Percentiles rank a stretch among this genome's conserved stretches.
phyloP scores from a whole-genome alignment of 2,797 vertebrate genomes.

The Megalops cyprinoides region DNA sequence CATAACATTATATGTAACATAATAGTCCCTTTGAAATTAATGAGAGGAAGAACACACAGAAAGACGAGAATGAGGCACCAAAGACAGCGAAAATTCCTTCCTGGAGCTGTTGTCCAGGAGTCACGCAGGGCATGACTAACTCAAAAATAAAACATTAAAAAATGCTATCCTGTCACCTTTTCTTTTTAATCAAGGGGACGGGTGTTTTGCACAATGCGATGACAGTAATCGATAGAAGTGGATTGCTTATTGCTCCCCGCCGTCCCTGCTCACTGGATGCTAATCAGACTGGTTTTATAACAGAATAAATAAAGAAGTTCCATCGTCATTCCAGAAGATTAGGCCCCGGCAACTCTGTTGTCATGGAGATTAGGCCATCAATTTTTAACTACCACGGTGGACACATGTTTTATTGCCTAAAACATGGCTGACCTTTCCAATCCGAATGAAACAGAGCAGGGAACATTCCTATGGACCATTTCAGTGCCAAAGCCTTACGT shows the following conservation, averaged over 20 bases:
- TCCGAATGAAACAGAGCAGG: no score
- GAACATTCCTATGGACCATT: no score
- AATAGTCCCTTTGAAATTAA: not conserved
- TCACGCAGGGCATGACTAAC: not conserved
- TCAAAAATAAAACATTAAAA: not conserved
- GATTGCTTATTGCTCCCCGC: conserved; percentile 16
- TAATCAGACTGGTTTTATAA: no score
- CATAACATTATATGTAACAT: not conserved
- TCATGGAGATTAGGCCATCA: no score
- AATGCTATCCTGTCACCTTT: conserved; percentile 13
- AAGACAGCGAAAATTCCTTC: conserved; percentile 27
- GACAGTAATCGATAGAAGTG: conserved; percentile 27
- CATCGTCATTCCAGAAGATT: no score
- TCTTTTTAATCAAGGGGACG: conserved; percentile 22
- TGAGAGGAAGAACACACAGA: no score
- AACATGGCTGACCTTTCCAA: no score
- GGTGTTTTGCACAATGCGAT: conserved; percentile 26
- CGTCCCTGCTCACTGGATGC: not conserved
- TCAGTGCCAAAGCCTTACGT: no score
- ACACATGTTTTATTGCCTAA: no score
- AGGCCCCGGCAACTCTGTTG: no score
- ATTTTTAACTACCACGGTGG: no score
- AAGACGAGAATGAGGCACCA: not conserved
- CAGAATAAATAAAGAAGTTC: no score
- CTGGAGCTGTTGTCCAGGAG: not conserved